Conservation (phyloP, 2,113 vertebrate genomes). For the Struthidea cinerea region DNA sequence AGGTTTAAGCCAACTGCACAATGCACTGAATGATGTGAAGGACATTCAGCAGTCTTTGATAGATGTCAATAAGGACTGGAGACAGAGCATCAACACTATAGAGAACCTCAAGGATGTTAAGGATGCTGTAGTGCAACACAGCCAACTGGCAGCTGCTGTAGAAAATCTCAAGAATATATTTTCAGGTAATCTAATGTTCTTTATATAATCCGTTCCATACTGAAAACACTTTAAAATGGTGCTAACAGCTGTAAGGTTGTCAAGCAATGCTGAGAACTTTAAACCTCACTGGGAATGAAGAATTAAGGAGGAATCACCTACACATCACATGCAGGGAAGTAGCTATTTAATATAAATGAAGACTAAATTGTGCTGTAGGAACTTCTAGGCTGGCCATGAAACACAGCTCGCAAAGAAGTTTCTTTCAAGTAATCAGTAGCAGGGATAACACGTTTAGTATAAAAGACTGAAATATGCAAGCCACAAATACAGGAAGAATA, state of each 20-base stretch:
- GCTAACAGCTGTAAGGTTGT: neutral
- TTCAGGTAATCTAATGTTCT: slow-evolving; percentile 76
- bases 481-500: neutral
- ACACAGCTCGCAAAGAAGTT: neutral
- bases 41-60: slow-evolving; percentile 89
- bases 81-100: slow-evolving; percentile 95
- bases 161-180: slow-evolving; percentile 99
- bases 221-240: neutral
- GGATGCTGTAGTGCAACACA: slow-evolving; percentile 95
- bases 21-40: slow-evolving; percentile 88
- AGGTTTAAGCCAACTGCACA: slow-evolving; percentile 94
- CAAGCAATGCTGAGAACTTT: neutral
- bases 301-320: neutral
- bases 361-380: neutral
- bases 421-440: neutral
- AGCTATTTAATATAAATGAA: neutral
- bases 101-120: slow-evolving; percentile 95
- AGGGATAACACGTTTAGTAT: neutral
- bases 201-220: neutral
- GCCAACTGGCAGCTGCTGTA: slow-evolving; percentile 94
- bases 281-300: neutral
- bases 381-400: neutral
- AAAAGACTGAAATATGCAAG: neutral
- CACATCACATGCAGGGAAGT: accelerated
- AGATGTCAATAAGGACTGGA: slow-evolving; percentile 95